Percentiles rank a stretch among this genome's conserved stretches.
phyloP scores from a whole-genome alignment of 2,888 invertebrate species.

The Polymixis lichenea region DNA sequence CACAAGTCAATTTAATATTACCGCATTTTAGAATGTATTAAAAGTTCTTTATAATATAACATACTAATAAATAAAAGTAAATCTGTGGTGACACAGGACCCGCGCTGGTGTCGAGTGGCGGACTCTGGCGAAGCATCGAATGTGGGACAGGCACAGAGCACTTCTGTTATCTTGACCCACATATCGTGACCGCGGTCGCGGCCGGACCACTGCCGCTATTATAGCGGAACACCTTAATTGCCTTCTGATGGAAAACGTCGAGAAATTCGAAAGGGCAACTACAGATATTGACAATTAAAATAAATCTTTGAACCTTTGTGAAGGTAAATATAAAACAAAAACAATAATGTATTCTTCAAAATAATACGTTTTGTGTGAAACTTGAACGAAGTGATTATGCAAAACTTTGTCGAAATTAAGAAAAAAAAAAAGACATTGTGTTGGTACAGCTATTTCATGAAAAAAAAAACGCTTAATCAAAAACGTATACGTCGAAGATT shows the following conservation, averaged over 20 bases:
- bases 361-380: neutral
- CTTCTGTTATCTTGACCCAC: constrained; percentile 86
- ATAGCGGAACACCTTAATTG: constrained; percentile 81
- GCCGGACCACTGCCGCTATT: constrained; percentile 73
- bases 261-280: constrained; percentile 51
- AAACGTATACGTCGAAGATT: neutral
- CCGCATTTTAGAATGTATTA: neutral
- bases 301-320: too few relatives aligned
- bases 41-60: neutral
- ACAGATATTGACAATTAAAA: constrained; percentile 32
- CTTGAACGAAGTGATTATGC: neutral
- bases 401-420: neutral
- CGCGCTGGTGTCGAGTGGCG: constrained; percentile 43
- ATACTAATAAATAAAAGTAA: constrained; percentile 12
- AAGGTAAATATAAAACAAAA: too few relatives aligned
- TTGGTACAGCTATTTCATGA: neutral
- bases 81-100: constrained; percentile 48
- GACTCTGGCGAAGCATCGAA: constrained; percentile 67
- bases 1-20: neutral
- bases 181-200: constrained; percentile 82
- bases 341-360: neutral
- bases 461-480: neutral
- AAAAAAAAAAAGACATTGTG: neutral
- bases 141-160: constrained; percentile 77
- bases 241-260: constrained; percentile 57